Base-by-base conservation (phyloP, 1,140 invertebrate genomes). In the Drosophila obscura region DNA sequence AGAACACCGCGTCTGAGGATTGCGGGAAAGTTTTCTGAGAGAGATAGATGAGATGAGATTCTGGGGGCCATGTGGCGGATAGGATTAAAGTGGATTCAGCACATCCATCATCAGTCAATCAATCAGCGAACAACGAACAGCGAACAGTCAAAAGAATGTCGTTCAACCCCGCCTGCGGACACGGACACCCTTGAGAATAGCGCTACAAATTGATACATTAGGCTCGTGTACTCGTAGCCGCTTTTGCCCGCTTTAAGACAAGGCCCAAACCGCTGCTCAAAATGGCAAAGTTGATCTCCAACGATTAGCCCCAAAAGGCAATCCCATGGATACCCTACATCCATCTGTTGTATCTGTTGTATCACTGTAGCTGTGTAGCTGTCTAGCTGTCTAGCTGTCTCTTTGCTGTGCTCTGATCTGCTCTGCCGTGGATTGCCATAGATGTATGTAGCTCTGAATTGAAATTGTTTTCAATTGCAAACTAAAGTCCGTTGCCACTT, bases 171-270 rank as follows among this genome's bases (percentile, higher is more conserved):
- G 35, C 35, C 11, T 11, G 35, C 35, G 31, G 48, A 13, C 50
- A 80, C 75, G 31, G 48, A 80, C 75, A 74, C 80, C 80, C 80
- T 83, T 84, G 80, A 83, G 80, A 84, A 83, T 84, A 58, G 46
- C 63, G 52, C 15, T 50, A 75, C 65, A 85, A 77, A 85, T 79
- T 87, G 72, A 61, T 72, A 68, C 77, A 79, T 80, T 79, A 65
- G 77, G 76, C 73, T 56, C 35, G 45, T 39, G 46, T 41, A 50
- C 50, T 35, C 26, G 60, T 31, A 77, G 59, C 77, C 56, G 75
- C 52, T 76, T 72, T 85, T 43, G 62, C 74, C 60, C 69, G 55
- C 15, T 80, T 41, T 44, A 45, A 55, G 66, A 71, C 76, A 64
- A 56, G 79, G 79, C 79, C 79, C 73, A 62, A 61, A 62, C 44